A percentile compares a stretch with the other conserved stretches of the same genome.
phyloP scores from a whole-genome alignment of 2,797 vertebrate genomes.

The Chaenodraco wilsoni region DNA sequence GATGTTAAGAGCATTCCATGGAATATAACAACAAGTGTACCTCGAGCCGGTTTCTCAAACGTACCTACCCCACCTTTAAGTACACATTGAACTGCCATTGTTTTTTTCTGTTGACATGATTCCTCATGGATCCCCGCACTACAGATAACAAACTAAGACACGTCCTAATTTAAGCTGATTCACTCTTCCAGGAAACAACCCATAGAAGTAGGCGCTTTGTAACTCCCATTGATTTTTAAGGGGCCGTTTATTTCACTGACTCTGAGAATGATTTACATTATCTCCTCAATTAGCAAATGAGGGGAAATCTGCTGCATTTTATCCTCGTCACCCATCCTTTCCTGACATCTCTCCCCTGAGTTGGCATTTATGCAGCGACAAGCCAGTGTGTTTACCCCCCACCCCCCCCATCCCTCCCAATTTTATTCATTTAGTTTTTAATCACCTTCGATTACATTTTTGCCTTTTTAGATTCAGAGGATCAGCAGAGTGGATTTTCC shows the following conservation, averaged over 20 bases:
- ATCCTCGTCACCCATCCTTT: slow-evolving; percentile 39
- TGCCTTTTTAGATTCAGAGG: slow-evolving; percentile 53
- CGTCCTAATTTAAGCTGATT: slow-evolving; percentile 55
- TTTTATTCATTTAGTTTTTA: slow-evolving; percentile 40
- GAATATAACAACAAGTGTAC: no score
- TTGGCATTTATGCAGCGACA: slow-evolving; percentile 35
- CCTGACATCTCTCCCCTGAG: slow-evolving; percentile 47
- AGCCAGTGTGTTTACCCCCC: background rate
- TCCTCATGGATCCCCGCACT: background rate
- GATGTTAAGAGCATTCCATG: no score
- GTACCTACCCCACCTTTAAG: no score
- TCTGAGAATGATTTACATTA: slow-evolving; percentile 81
- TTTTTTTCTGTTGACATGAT: background rate
- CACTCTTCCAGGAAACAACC: slow-evolving; percentile 50
- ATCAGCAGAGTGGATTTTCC: slow-evolving; percentile 62
- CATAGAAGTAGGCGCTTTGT: slow-evolving; percentile 37
- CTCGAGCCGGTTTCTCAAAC: no score
- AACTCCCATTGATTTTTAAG: slow-evolving; percentile 78
- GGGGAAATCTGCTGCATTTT: slow-evolving; percentile 64
- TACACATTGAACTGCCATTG: no score
- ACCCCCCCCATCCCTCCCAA: no score
- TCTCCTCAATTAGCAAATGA: slow-evolving; percentile 85
- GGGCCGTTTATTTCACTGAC: slow-evolving; percentile 65
- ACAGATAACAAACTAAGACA: background rate
- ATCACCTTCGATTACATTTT: slow-evolving; percentile 68